These are phyloP conservation scores for Drosophila malerkotliana DNA, from an alignment of 1,140 invertebrate species.

Conservation along the genomic window DNA sequence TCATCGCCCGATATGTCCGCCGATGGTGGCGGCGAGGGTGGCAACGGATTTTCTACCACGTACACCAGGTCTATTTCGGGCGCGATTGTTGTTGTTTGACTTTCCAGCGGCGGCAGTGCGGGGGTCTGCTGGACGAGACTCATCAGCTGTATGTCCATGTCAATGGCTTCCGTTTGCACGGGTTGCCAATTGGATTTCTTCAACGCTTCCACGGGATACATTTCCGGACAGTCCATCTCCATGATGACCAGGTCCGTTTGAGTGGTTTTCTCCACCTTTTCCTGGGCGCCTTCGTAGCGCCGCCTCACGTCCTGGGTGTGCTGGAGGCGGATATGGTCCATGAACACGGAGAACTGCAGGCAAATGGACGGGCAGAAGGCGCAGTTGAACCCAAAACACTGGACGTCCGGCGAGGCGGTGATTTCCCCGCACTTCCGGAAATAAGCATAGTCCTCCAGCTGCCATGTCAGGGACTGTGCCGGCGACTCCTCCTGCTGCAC, in stretches of 20 bases:
- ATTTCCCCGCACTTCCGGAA: constrained; percentile 80
- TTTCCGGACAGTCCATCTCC: constrained; percentile 53
- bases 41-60: constrained; percentile 72
- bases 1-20: constrained; percentile 58
- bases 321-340: constrained; percentile 69
- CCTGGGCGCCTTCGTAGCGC: constrained; percentile 56
- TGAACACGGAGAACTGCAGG: constrained; percentile 73
- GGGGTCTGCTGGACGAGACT: constrained; percentile 36
- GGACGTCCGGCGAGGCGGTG: constrained; percentile 72
- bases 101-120: constrained; percentile 19
- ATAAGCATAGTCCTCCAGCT: constrained; percentile 70
- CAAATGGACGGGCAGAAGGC: constrained; percentile 77
- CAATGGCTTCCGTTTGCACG: not conserved
- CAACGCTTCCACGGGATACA: constrained; percentile 23
- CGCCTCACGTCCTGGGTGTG: constrained; percentile 66
- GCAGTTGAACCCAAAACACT: constrained; percentile 79
- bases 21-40: constrained; percentile 65
- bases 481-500: constrained; percentile 23
- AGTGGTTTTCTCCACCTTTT: constrained; percentile 50
- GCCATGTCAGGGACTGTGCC: constrained; percentile 56
- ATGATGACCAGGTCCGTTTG: constrained; percentile 67
- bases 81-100: constrained; percentile 14
- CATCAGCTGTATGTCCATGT: constrained; percentile 41
- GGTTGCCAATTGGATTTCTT: constrained; percentile 13
- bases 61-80: constrained; percentile 74